Base-by-base conservation (phyloP, 2,113 vertebrate species). In the Orcinus orca region DNA sequence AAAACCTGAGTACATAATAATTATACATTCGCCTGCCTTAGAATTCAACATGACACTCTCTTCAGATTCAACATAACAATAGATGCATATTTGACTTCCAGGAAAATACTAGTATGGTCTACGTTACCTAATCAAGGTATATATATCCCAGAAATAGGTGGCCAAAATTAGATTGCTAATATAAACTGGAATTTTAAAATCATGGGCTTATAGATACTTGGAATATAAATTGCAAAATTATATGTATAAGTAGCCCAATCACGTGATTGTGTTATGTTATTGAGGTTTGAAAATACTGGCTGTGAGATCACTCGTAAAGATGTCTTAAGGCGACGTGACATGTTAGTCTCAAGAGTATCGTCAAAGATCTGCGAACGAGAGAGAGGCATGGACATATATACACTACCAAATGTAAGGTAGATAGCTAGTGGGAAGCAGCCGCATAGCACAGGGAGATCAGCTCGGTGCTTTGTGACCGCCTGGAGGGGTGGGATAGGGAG, bases 61-160 rank as follows among this genome's bases (percentile, higher is more conserved):
- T 60, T 96, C 74, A 67, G 36, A 62, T 84, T 96, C 83, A 96
- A 44, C 76, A 74, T 93, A 95, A 93, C 67, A 96, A 96, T 26
- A 68, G 44, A 65, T 33, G 29, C 20, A 17, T 68, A 63, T 93
- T 94, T 96, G 63, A 53, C 53, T 94, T 92, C 44, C 36, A 18
- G 70, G 82, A 92, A 96, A 94, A 71, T 76, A 33, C 5, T 62
- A 11, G 18, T 63, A 18, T 38, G 29, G 38, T 93, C 60, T 62
- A 17, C 26, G 5, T n/a, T 50, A 89, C 36, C 70, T 97, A 90
- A 97, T 92, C 50, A 77, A 65, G 38, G 15, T 84, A 79, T 97
- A 95, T 97, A 38, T 93, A 53, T 93, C 91, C 47, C 47, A 83
- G 33, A 90, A 36, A 89, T 38, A 67, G n/a, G 26, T 88, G 83